Conservation (phyloP, 2,797 vertebrate genomes). For the Smutsia gigantea region DNA sequence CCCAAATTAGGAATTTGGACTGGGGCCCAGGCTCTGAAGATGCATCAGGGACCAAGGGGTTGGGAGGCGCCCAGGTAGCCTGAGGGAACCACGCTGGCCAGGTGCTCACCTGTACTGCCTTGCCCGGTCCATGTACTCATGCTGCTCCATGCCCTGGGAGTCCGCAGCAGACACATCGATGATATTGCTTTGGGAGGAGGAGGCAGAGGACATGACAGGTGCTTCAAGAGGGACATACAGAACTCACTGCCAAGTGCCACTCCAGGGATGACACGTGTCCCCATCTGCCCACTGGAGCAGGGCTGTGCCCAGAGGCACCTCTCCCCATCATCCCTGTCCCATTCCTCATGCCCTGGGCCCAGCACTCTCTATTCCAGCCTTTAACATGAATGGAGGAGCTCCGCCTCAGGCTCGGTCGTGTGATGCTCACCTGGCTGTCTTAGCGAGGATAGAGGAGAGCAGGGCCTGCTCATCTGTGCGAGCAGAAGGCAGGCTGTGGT, state of each 20-base stretch:
- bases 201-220: conserved; percentile 5
- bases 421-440: conserved; percentile 93
- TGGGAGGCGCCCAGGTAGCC: neutral
- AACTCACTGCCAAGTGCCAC: neutral
- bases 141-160: conserved; percentile 97
- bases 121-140: conserved; percentile 98
- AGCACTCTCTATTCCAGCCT: neutral
- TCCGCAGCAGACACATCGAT: conserved; percentile 97
- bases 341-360: neutral
- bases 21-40: neutral
- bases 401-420: neutral
- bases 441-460: conserved; percentile 95
- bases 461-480: conserved; percentile 96
- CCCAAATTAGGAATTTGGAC: neutral
- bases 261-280: conserved; percentile 2
- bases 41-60: neutral
- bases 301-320: neutral
- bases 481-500: conserved; percentile 89
- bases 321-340: neutral
- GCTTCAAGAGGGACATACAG: neutral
- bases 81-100: neutral
- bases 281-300: neutral
- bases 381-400: neutral
- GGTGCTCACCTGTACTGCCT: conserved; percentile 94
- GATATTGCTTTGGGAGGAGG: conserved; percentile 91